Percentiles rank a stretch among this genome's conserved stretches.
phyloP scores from a whole-genome alignment of 1,140 invertebrate genomes.

The Nebria ingens region DNA sequence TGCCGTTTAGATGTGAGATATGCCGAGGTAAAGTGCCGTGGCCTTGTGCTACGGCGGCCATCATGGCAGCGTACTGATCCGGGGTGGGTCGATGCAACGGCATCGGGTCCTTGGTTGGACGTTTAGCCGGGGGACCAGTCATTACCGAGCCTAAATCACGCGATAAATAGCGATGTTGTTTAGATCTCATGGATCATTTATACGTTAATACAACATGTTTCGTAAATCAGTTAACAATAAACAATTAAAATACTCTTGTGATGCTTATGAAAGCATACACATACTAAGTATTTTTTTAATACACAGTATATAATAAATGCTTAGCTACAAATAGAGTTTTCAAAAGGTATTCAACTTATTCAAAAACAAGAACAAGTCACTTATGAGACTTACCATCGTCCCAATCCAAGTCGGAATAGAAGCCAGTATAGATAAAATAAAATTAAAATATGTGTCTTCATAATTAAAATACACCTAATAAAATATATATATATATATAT shows the following conservation, averaged over 20 bases:
- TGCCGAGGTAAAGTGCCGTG: conserved; percentile 47
- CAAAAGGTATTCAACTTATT: too few relatives aligned
- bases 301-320: too few relatives aligned
- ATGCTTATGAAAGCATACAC: neutral
- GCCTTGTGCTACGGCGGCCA: conserved; percentile 45
- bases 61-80: conserved; percentile 56
- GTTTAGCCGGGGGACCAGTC: conserved; percentile 46
- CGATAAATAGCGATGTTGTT: too few relatives aligned
- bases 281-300: conserved; percentile 14
- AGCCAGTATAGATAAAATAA: conserved; percentile 40
- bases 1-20: conserved; percentile 56
- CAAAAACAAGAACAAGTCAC: too few relatives aligned
- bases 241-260: too few relatives aligned
- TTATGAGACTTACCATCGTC: conserved; percentile 43
- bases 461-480: conserved; percentile 13
- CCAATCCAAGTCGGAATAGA: conserved; percentile 50
- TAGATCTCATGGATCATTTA: too few relatives aligned
- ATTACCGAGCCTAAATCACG: conserved; percentile 29
- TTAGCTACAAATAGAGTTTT: too few relatives aligned
- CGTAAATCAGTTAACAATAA: too few relatives aligned
- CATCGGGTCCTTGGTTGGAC: conserved; percentile 57
- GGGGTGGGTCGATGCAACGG: conserved; percentile 50
- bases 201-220: too few relatives aligned
- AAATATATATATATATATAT: conserved; percentile 12
- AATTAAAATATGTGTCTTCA: neutral